Percentiles rank a stretch among this genome's conserved stretches.
Conservation (phyloP, 2,888 invertebrate genomes). For the Plutella xylostella region DNA sequence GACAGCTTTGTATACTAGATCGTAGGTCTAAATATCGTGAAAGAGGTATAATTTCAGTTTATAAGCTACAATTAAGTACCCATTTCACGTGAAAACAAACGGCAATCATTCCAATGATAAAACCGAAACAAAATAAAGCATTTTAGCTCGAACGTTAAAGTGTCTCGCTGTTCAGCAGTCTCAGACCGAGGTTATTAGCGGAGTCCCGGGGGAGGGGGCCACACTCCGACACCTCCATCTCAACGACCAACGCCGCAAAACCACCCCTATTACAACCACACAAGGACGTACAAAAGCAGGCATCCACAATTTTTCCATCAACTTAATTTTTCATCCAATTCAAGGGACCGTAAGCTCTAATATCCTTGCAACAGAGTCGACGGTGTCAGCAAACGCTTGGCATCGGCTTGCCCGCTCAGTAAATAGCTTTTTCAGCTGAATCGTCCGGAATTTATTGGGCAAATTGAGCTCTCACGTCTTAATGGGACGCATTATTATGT, state of each 20-base stretch:
- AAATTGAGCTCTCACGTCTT: conserved; percentile 17
- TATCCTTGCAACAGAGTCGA: no score
- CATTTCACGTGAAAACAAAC: no score
- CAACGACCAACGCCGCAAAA: neutral
- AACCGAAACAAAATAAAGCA: no score
- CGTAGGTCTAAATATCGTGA: no score
- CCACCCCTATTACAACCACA: neutral
- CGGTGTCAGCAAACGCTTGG: neutral
- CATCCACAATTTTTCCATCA: no score
- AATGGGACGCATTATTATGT: conserved; percentile 9
- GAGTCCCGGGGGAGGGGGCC: conserved; percentile 25
- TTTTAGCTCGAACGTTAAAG: conserved; percentile 21
- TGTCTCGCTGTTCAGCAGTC: no score
- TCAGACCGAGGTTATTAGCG: conserved; percentile 46
- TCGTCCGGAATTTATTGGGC: conserved; percentile 18
- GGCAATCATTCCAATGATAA: no score
- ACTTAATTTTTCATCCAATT: no score
- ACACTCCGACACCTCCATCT: neutral
- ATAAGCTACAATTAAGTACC: no score
- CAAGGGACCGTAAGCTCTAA: no score
- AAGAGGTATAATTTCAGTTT: no score
- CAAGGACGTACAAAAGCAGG: neutral
- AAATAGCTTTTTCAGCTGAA: conserved; percentile 23
- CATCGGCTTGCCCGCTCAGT: conserved; percentile 17
- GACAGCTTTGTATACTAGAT: no score